Evolutionary conservation across 2,113 vertebrate species (phyloP).

Genomic region (Neogobius melanostomus): DNA sequence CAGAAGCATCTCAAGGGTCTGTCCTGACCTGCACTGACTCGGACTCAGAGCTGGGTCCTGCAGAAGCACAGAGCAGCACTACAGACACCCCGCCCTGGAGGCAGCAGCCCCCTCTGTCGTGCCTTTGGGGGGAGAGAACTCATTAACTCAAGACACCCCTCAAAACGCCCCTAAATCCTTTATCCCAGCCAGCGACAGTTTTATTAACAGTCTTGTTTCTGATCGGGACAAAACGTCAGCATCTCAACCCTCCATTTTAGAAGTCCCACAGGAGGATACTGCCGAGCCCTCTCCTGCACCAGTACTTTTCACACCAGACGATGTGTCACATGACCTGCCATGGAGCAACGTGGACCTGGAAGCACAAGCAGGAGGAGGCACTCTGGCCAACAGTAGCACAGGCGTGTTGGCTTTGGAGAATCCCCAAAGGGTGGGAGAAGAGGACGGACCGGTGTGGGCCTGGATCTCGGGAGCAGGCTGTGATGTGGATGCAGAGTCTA

Average conservation of each 20-base stretch:
- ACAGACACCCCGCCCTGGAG: conserved; percentile 37
- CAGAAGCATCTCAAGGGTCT: conserved; percentile 75
- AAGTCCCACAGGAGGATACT: conserved; percentile 33
- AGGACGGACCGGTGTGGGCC: conserved; percentile 83
- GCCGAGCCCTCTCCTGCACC: conserved; percentile 29
- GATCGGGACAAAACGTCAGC: conserved; percentile 59
- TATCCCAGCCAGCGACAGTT: conserved; percentile 76
- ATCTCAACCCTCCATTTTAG: conserved; percentile 30
- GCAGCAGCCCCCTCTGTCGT: conserved; percentile 55
- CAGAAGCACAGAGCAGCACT: conserved; percentile 33
- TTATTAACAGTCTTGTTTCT: conserved; percentile 77
- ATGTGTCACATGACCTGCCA: conserved; percentile 64
- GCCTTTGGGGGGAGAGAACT: conserved; percentile 38
- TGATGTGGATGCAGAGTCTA: conserved; percentile 77
- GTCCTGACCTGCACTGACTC: conserved; percentile 80
- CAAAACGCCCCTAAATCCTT: conserved; percentile 54
- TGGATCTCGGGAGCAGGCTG: conserved; percentile 93
- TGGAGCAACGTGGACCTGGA: conserved; percentile 95
- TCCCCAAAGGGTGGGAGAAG: conserved; percentile 72
- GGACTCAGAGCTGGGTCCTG: conserved; percentile 61
- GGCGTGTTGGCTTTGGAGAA: conserved; percentile 80
- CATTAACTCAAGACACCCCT: conserved; percentile 8
- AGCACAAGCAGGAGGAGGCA: not conserved
- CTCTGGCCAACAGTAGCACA: conserved; percentile 31
- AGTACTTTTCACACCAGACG: conserved; percentile 26